Base-by-base conservation (phyloP, 2,888 invertebrate genomes). In the Andrena minutula region DNA sequence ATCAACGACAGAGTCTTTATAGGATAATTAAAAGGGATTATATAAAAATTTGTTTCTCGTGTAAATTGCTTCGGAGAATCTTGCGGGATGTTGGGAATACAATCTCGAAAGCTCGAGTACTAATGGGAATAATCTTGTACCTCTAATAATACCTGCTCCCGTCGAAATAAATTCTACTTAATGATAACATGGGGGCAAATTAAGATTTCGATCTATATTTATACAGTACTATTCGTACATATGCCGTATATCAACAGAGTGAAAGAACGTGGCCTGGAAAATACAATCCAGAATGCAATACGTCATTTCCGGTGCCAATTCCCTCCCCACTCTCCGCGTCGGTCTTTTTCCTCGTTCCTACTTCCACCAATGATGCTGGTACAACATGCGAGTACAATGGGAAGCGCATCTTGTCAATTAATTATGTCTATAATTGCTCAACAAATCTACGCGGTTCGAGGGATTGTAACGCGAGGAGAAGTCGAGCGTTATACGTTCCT, bases 221-320 rank as follows among this genome's bases (percentile, higher is more conserved):
- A 6, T 47, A 6, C 12, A 10, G 32, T 56, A 32, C 47, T 66
- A 69, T 16, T 20, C 51, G 28, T 61, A 20, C 28, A 20, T 8
- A 51, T n/a, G 73, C 23, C 41, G 58, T 16, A n/a, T n/a, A 68
- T 72, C 3, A 75, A 64, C 23, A 63, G 30, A 75, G 63, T 49
- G 74, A 81, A 75, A 63, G 76, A 85, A 64, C 63, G 64, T 77
- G 66, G 79, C 68, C 79, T 83, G 69, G 56, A 79, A 82, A 82
- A 74, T 76, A 77, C 79, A 73, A 83, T 80, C 63, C 64, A 68
- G 83, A 85, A 87, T 79, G 79, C 69, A 68, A 83, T 75, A 88
- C 87, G 87, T 88, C 88, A 88, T 86, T 87, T 88, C 88, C 88
- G 86, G 83, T 74, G 74, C 68, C 65, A 69, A 75, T 69, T 75